Base-by-base conservation (phyloP, 53 echinoderm and acorn worm genomes). In the Antedon mediterranea region DNA sequence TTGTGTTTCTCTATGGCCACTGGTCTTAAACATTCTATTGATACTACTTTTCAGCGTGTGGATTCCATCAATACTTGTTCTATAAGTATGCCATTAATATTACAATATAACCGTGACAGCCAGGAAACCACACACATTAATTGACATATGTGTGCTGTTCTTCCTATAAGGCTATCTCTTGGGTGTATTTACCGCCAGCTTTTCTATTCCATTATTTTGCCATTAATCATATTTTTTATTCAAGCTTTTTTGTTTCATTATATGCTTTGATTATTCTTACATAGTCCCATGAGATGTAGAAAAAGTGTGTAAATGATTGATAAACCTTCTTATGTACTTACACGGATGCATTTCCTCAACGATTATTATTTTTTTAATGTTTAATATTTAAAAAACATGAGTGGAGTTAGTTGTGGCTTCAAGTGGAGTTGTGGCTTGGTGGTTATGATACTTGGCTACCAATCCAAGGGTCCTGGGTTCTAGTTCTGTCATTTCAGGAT, bases 221-320 rank as follows among this genome's bases (percentile, higher is more conserved):
- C 57, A 57, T 57, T 57, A 57, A 57, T 57, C 57, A 57, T 57
- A 57, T 57, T 57, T 57, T 37, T 57, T 57, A 57, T 57, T 57
- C 57, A 57, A 57, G 15, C 57, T 57, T 57, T 57, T 8, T 57
- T 57, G 57, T 57, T 57, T 57, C 15, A 57, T 57, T 2, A 57
- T 8, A 57, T 57, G 57, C 57, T 57, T 57, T 57, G 57, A 57
- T 57, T 57, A 57, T 57, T 57, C 57, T 57, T 3, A 8, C 57
- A 26, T 23, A 57, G 1, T 57, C 57, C 57, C 57, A 18, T 26
- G 57, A 57, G 57, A 57, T 23, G 2, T 23, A 26, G 11, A 26
- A 57, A 57, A 57, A 57, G 57, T 57, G 57, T 57, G 57, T 57
- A 57, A 57, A 57, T 57, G 57, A 57, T 57, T 57, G 57, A 57